phyloP scores from a whole-genome alignment of 2,797 vertebrate species.

The Peromyscus melanophrys region DNA sequence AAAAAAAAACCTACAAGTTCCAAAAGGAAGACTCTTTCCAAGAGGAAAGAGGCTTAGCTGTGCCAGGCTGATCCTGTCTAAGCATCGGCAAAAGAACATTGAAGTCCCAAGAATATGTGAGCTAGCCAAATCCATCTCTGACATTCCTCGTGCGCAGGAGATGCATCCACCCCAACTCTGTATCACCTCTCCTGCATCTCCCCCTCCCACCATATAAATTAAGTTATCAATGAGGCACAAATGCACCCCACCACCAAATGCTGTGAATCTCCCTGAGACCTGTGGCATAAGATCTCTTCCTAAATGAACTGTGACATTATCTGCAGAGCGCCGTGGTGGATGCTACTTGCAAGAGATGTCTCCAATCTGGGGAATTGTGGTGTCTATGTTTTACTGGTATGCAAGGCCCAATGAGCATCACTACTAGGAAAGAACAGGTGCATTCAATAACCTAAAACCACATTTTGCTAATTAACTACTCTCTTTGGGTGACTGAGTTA shows the following conservation, averaged over 20 bases:
- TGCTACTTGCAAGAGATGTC: not conserved
- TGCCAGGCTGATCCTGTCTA: not conserved
- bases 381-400: not conserved
- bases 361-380: not conserved
- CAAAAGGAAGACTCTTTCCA: constrained; percentile 14
- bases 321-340: not conserved
- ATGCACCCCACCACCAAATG: constrained; percentile 9
- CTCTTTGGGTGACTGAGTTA: constrained; percentile 75
- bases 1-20: not conserved
- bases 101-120: not conserved
- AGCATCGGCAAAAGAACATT: not conserved
- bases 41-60: not conserved
- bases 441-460: constrained; percentile 47
- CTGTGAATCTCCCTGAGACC: not conserved
- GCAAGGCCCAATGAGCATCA: not conserved
- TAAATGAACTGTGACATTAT: constrained; percentile 65
- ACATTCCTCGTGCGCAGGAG: accelerated
- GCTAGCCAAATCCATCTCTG: not conserved
- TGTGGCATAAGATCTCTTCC: not conserved
- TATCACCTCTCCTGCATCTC: not conserved
- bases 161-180: not conserved
- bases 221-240: constrained; percentile 35
- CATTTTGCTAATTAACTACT: constrained; percentile 70
- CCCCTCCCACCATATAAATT: constrained; percentile 25
- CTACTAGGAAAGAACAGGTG: not conserved